phyloP scores from a whole-genome alignment of 2,113 vertebrate genomes.

The Toxotes chatareus region DNA sequence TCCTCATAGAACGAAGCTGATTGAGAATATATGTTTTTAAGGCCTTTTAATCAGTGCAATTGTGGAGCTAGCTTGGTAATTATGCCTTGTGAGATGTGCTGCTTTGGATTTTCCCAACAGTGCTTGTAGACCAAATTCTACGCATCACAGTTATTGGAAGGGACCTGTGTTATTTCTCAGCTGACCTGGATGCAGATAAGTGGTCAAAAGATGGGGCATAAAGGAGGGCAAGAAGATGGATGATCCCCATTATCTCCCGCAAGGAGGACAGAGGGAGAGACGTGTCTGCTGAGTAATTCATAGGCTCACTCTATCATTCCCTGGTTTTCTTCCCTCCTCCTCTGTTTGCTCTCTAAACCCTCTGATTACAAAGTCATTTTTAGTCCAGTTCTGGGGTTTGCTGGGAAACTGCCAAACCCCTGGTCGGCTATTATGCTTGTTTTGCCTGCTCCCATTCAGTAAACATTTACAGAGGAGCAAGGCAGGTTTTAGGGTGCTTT shows the following conservation, averaged over 20 bases:
- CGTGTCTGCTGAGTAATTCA: constrained; percentile 74
- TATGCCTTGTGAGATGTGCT: neutral
- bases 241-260: constrained; percentile 75
- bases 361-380: constrained; percentile 74
- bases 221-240: constrained; percentile 78
- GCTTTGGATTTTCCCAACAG: neutral
- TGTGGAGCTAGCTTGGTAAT: neutral
- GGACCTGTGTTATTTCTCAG: constrained; percentile 50
- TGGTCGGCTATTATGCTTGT: constrained; percentile 48
- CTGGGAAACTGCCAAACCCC: constrained; percentile 56
- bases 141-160: constrained; percentile 26
- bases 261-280: constrained; percentile 53
- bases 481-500: constrained; percentile 29
- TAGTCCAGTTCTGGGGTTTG: constrained; percentile 63
- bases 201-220: constrained; percentile 63
- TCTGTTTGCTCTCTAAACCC: constrained; percentile 67
- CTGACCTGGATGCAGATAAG: constrained; percentile 78
- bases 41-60: neutral
- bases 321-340: constrained; percentile 51
- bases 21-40: neutral
- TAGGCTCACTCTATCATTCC: constrained; percentile 65
- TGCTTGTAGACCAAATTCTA: constrained; percentile 7
- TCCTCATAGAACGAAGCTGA: neutral
- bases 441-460: constrained; percentile 55
- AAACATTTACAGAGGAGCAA: constrained; percentile 57